phyloP scores from a whole-genome alignment of 2,888 invertebrate genomes.

The Plebejus argus region DNA sequence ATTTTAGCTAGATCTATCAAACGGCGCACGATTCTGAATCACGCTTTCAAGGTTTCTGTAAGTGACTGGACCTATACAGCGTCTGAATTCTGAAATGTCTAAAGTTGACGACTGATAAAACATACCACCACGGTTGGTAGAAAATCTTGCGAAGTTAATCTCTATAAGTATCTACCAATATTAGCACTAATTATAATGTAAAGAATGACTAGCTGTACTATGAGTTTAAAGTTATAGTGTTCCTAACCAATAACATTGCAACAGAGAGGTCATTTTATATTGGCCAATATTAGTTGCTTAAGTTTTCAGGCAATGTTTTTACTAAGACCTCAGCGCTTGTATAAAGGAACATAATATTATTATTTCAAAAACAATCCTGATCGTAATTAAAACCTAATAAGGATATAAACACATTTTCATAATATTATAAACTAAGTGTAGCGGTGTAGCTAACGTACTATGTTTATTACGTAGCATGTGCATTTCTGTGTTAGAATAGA shows the following conservation, averaged over 20 bases:
- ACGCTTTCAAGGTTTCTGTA: too few relatives aligned
- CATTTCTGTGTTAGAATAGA: too few relatives aligned
- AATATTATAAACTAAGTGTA: too few relatives aligned
- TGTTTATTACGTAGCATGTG: too few relatives aligned
- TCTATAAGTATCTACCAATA: neutral
- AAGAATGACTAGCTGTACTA: too few relatives aligned
- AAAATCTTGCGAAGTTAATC: neutral
- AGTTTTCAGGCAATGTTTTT: slow-evolving; percentile 79
- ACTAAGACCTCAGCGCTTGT: slow-evolving; percentile 68
- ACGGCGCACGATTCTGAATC: too few relatives aligned
- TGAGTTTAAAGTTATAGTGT: too few relatives aligned
- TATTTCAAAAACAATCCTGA: slow-evolving; percentile 73
- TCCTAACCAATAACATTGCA: neutral
- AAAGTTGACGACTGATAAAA: neutral
- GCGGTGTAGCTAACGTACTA: too few relatives aligned
- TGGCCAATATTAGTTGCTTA: slow-evolving; percentile 58
- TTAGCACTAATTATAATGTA: neutral
- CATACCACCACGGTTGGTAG: neutral
- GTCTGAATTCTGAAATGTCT: neutral
- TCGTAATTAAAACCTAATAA: slow-evolving; percentile 60
- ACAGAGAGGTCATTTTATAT: slow-evolving; percentile 40
- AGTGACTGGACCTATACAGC: too few relatives aligned
- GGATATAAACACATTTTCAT: slow-evolving; percentile 64
- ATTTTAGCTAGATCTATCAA: neutral
- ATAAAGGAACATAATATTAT: slow-evolving; percentile 48